These are phyloP conservation scores for Benitochromis conjunctus DNA, from an alignment of 2,113 vertebrate species.

Conservation along the genomic window DNA sequence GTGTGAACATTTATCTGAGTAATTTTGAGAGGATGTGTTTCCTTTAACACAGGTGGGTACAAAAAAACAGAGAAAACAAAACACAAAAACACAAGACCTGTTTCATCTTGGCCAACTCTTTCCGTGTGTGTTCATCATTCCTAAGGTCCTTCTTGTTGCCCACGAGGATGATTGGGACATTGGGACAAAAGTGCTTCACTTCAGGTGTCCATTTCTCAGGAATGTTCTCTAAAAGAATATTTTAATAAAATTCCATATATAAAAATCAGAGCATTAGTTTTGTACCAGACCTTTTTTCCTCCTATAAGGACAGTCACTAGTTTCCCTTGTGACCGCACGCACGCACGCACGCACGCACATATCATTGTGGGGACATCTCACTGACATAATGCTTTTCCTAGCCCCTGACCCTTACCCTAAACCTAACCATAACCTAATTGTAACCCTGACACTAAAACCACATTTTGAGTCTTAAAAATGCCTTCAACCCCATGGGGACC, in stretches of 20 bases:
- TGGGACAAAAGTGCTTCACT: conserved; percentile 98
- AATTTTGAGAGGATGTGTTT: not conserved
- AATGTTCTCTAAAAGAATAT: conserved; percentile 85
- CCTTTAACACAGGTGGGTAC: not conserved
- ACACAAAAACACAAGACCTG: conserved; percentile 73
- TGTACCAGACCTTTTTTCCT: not conserved
- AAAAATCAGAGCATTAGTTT: accelerated
- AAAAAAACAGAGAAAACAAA: not conserved
- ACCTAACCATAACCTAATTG: too few species aligned
- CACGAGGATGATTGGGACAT: conserved; percentile 95
- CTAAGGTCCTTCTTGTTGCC: conserved; percentile 97
- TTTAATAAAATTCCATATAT: not conserved
- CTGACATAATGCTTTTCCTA: too few species aligned
- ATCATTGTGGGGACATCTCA: too few species aligned
- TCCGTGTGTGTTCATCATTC: conserved; percentile 91
- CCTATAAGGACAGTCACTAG: not conserved
- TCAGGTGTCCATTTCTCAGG: conserved; percentile 98
- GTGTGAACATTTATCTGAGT: not conserved
- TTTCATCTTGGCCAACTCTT: conserved; percentile 96
- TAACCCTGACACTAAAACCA: too few species aligned
- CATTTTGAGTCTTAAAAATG: too few species aligned
- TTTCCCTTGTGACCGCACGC: conserved; percentile 10
- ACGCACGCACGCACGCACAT: too few species aligned
- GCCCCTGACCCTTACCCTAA: too few species aligned
- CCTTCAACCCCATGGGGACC: too few species aligned